Evolutionary conservation across 1,140 invertebrate species (phyloP).

Genomic region (Leptonema lineaticorne): DNA sequence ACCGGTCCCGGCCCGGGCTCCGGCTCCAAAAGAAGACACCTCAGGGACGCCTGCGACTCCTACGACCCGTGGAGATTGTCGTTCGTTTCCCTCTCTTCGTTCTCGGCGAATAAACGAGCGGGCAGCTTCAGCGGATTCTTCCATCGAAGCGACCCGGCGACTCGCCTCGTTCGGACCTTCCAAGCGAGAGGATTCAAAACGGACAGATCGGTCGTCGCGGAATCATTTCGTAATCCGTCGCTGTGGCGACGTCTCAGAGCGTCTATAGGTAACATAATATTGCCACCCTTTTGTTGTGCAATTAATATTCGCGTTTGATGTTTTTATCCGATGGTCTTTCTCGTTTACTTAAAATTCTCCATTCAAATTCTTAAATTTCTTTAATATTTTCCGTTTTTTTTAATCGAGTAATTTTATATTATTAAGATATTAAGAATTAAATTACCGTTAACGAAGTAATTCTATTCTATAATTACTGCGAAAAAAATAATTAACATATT

Average conservation of each 20-base stretch:
- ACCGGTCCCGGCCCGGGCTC: slow-evolving; percentile 36
- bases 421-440: too few species aligned
- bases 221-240: slow-evolving; percentile 68
- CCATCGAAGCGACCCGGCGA: not conserved
- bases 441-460: too few species aligned
- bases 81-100: slow-evolving; percentile 48
- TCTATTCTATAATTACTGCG: too few species aligned
- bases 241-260: slow-evolving; percentile 61
- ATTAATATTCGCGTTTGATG: too few species aligned
- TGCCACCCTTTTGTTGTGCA: too few species aligned
- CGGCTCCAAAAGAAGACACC: slow-evolving; percentile 18
- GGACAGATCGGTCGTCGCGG: slow-evolving; percentile 66
- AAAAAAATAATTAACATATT: too few species aligned
- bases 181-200: slow-evolving; percentile 74
- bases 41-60: slow-evolving; percentile 21
- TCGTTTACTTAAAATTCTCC: too few species aligned
- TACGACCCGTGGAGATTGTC: slow-evolving; percentile 46
- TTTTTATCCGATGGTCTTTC: too few species aligned
- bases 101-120: slow-evolving; percentile 50
- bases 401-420: too few species aligned
- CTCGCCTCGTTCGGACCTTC: slow-evolving; percentile 46
- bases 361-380: too few species aligned
- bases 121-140: not conserved
- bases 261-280: slow-evolving; percentile 58
- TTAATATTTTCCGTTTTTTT: too few species aligned